Evolutionary conservation across 2,113 vertebrate species (phyloP).

Genomic region (Lethenteron reissneri): DNA sequence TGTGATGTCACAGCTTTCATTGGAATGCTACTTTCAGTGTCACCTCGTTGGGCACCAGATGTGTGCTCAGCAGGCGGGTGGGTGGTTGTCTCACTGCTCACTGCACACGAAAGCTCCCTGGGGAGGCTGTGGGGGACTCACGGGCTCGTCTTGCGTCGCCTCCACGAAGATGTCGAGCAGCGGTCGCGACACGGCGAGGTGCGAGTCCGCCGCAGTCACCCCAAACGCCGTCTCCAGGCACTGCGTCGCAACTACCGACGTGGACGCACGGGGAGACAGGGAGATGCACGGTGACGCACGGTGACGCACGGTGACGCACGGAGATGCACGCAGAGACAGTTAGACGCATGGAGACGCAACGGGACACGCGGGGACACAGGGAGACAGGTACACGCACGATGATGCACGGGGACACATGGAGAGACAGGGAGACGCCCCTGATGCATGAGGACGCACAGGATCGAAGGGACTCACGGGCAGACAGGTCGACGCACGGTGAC

Average conservation of each 20-base stretch:
- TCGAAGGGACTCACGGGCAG: no score
- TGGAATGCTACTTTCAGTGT: no score
- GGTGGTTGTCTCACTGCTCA: no score
- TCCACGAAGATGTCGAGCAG: slow-evolving; percentile 54
- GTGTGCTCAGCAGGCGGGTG: no score
- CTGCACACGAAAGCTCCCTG: no score
- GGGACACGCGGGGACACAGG: background rate
- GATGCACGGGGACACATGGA: background rate
- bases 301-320: background rate
- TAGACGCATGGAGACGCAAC: no score
- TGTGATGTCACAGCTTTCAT: no score
- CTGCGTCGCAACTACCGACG: slow-evolving; percentile 59
- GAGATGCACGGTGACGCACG: background rate
- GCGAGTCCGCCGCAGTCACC: slow-evolving; percentile 47
- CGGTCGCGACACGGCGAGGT: slow-evolving; percentile 38
- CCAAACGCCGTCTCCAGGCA: slow-evolving; percentile 85
- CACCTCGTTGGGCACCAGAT: no score
- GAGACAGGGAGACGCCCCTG: background rate
- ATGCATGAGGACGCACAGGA: no score
- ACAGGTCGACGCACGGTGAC: no score
- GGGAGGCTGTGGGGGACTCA: background rate
- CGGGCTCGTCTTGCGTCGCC: background rate
- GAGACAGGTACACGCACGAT: background rate
- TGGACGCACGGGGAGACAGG: background rate
- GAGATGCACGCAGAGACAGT: no score